Conservation (phyloP, 2,113 vertebrate genomes). For the Pelobates fuscus region DNA sequence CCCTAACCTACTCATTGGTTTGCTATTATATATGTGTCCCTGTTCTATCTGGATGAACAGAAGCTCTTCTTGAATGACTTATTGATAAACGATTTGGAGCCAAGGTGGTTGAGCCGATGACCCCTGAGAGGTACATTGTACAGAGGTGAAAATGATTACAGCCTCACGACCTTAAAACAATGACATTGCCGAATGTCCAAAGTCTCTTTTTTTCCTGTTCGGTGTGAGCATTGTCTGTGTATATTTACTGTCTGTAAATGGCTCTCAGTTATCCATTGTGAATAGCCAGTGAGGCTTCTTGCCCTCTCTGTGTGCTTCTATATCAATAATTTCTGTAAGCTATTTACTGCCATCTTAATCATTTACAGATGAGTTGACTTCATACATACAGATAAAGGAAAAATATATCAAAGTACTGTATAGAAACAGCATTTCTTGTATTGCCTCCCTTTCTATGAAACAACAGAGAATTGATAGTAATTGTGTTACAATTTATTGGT, state of each 20-base stretch:
- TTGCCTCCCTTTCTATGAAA: no score
- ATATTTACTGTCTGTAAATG: background rate
- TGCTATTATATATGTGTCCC: conserved; percentile 22
- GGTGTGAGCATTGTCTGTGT: background rate
- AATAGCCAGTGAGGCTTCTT: conserved; percentile 5
- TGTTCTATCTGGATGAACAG: background rate
- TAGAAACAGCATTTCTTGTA: no score
- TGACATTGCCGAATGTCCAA: conserved; percentile 10
- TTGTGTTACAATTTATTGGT: no score
- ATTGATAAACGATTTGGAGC: conserved; percentile 37
- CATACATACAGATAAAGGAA: background rate
- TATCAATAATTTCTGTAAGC: background rate
- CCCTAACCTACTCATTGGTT: background rate
- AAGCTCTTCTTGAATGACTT: background rate
- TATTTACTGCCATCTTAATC: background rate
- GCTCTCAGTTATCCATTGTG: background rate
- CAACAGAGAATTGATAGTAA: no score
- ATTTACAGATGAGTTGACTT: background rate
- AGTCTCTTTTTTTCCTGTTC: background rate
- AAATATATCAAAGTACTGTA: no score
- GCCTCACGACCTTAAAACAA: conserved; percentile 34
- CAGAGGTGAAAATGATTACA: conserved; percentile 25
- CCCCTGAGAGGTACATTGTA: conserved; percentile 12
- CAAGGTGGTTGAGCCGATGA: conserved; percentile 20
- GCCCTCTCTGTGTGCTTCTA: background rate